Percentiles rank a stretch among this genome's conserved stretches.
phyloP scores from a whole-genome alignment of 2,888 invertebrate species.

The Ischnus inquisitorius region DNA sequence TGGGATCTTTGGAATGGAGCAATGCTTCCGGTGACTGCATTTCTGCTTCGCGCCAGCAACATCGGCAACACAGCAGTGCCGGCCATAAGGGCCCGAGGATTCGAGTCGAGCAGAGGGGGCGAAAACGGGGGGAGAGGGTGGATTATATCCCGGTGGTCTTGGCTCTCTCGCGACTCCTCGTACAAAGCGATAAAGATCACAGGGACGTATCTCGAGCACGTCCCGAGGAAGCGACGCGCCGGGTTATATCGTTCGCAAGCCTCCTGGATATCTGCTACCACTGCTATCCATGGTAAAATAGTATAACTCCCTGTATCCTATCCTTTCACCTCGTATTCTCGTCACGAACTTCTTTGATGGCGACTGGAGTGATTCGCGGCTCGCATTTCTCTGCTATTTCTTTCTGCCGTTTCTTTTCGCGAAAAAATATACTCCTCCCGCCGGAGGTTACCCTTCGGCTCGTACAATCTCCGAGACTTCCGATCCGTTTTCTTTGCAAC shows the following conservation, averaged over 20 bases:
- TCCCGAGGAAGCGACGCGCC: constrained; percentile 67
- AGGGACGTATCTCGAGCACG: constrained; percentile 73
- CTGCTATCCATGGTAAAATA: constrained; percentile 44
- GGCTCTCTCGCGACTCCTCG: constrained; percentile 50
- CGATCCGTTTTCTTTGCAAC: constrained; percentile 67
- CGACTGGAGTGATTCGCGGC: constrained; percentile 81
- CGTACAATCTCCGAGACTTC: constrained; percentile 14
- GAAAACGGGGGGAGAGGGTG: constrained; percentile 5
- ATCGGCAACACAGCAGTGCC: constrained; percentile 16
- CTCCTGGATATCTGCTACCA: constrained; percentile 18
- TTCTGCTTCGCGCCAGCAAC: constrained; percentile 40
- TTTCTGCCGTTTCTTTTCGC: constrained; percentile 40
- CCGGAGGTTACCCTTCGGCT: constrained; percentile 37
- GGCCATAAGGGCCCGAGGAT: constrained; percentile 48
- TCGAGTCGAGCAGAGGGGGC: constrained; percentile 46
- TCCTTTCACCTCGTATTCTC: constrained; percentile 79
- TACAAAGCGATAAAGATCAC: constrained; percentile 78
- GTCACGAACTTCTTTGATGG: constrained; percentile 84
- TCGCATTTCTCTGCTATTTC: constrained; percentile 60
- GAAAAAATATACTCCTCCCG: constrained; percentile 17
- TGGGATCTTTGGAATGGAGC: constrained; percentile 26
- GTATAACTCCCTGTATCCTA: constrained; percentile 75
- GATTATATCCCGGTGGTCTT: constrained; percentile 38
- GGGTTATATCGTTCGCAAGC: constrained; percentile 72
- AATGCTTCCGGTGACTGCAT: constrained; percentile 32